Base-by-base conservation (phyloP, 2,797 vertebrate genomes). In the Epinephelus malabaricus region DNA sequence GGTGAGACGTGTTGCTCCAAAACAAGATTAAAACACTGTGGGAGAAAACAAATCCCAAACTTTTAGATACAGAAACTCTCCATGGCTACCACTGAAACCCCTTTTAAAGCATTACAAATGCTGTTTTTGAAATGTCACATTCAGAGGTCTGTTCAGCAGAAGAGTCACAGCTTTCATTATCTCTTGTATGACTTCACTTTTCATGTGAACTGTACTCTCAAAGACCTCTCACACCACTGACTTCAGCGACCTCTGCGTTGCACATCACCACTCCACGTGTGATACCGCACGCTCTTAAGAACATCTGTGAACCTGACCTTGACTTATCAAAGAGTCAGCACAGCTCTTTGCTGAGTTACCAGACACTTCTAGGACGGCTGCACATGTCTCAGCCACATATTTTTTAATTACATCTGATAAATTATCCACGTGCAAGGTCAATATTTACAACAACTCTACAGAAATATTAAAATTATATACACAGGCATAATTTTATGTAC, bases 21-120 rank as follows among this genome's bases (percentile, higher is more conserved):
- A 84, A 84, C 85, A 81, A 79, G 78, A 84, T 83, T 83, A 80
- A 30, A 63, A 67, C 21, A 54, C 25, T 27, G 55, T 5, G 23
- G 60, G 56, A 56, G 34, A 65, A 71, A 60, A 61, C 18, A 55
- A 58, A 76, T 47, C 51, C 40, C 25, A 17, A 43, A 21, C 25
- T 23, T 49, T 25, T 30, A 23, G 12, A 72, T 25, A 27, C 47
- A 63, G 18, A 46, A 58, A 55, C 50, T 68, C 19, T 43, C 17
- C 17, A 38, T 19, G 21, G 6, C 38, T 19, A 13, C 15, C 12
- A 6, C 27, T 19, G 18, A 78, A 40, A 15, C 30, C 7, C 17
- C 8, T 15, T 11, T 6, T 45, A 19, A 40, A 65, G 53, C 27
- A n/a, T 9, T 7, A 15, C 4, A 34, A 34, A 34, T 34, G 45